A percentile compares a stretch with the other conserved stretches of the same genome.
phyloP scores from a whole-genome alignment of 2,888 invertebrate genomes.

The Leptopterna dolabrata region DNA sequence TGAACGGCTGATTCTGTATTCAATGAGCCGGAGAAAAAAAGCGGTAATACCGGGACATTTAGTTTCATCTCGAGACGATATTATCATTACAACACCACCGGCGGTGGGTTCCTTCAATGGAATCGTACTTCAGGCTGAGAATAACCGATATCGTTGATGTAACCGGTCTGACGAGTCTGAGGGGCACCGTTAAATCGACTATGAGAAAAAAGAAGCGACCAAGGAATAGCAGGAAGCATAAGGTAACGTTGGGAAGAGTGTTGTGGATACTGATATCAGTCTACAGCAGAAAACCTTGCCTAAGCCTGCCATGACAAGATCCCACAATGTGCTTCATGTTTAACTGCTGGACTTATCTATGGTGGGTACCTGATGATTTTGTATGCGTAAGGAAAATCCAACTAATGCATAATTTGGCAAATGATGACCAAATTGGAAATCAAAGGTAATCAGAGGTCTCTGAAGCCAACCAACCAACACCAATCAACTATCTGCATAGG shows the following conservation, averaged over 20 bases:
- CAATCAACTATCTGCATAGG: no score
- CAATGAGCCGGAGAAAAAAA: background rate
- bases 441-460: no score
- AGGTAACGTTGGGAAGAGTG: no score
- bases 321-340: no score
- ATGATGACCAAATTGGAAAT: no score
- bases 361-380: no score
- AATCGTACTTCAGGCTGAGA: background rate
- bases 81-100: background rate
- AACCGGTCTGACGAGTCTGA: background rate
- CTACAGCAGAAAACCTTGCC: no score
- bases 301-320: no score
- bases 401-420: no score
- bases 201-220: background rate
- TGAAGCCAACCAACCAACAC: no score
- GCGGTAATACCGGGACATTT: background rate
- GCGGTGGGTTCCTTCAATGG: background rate
- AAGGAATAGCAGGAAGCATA: background rate
- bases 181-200: background rate
- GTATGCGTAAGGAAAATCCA: no score
- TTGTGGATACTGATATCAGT: background rate
- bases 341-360: no score
- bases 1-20: background rate
- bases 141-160: background rate
- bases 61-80: background rate